Conservation (phyloP, 2,797 vertebrate genomes). For the Apogon hyalosoma region DNA sequence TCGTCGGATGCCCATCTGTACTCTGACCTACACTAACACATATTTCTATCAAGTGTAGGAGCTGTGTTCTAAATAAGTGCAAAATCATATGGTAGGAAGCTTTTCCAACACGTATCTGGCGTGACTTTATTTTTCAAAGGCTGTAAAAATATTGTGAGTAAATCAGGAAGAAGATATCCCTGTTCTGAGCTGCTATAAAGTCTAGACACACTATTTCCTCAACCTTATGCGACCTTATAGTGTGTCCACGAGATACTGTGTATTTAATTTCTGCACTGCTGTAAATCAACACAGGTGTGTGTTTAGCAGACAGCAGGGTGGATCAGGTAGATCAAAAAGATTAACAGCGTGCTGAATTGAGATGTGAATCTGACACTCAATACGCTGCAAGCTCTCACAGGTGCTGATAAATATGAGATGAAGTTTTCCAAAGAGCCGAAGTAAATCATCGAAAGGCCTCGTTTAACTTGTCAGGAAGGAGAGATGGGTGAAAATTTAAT, state of each 20-base stretch:
- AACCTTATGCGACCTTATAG: constrained; percentile 47
- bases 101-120: constrained; percentile 58
- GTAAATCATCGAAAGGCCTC: constrained; percentile 35
- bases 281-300: constrained; percentile 70
- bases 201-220: constrained; percentile 65
- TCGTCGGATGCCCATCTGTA: constrained; percentile 32
- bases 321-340: constrained; percentile 70
- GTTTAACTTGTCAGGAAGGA: constrained; percentile 5
- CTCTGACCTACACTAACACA: constrained; percentile 32
- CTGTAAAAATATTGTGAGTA: constrained; percentile 60
- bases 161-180: constrained; percentile 70
- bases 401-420: constrained; percentile 39
- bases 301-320: constrained; percentile 45
- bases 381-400: constrained; percentile 18
- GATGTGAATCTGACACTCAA: constrained; percentile 50
- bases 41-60: constrained; percentile 53
- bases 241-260: constrained; percentile 41
- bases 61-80: constrained; percentile 54
- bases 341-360: constrained; percentile 52
- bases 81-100: constrained; percentile 58
- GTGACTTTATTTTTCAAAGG: constrained; percentile 60
- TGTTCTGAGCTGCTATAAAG: constrained; percentile 39
- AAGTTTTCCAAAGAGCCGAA: constrained; percentile 28
- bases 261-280: constrained; percentile 43
- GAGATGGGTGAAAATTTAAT: constrained; percentile 18